Conservation (phyloP, 2,113 vertebrate genomes). For the Nasalis larvatus region DNA sequence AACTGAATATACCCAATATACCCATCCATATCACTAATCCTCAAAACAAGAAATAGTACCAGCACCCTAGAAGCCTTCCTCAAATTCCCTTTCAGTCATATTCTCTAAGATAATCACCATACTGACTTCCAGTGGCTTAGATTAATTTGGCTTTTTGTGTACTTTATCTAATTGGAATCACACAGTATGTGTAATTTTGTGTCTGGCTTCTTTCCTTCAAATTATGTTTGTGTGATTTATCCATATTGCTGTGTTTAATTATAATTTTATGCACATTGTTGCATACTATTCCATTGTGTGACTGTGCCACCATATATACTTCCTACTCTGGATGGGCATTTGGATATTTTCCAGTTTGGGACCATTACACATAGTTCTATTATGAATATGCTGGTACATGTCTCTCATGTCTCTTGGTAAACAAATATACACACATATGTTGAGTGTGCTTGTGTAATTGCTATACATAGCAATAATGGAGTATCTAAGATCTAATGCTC, state of each 20-base stretch:
- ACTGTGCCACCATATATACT: neutral
- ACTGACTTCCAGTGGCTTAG: neutral
- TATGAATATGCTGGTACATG: neutral
- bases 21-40: neutral
- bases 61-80: neutral
- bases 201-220: neutral
- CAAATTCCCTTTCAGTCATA: neutral
- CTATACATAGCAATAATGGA: neutral
- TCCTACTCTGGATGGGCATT: neutral
- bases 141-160: constrained; percentile 12
- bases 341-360: neutral
- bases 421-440: neutral
- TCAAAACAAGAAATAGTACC: neutral
- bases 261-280: neutral
- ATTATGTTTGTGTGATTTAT: neutral
- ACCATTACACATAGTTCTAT: neutral
- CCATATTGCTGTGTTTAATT: neutral
- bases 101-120: neutral
- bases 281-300: neutral
- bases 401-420: neutral
- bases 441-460: neutral
- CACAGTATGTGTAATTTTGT: neutral
- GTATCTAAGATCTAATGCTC: neutral
- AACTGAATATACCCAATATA: neutral
- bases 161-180: neutral